Conservation (phyloP, 1,140 invertebrate species). For the Gryon sp. region DNA sequence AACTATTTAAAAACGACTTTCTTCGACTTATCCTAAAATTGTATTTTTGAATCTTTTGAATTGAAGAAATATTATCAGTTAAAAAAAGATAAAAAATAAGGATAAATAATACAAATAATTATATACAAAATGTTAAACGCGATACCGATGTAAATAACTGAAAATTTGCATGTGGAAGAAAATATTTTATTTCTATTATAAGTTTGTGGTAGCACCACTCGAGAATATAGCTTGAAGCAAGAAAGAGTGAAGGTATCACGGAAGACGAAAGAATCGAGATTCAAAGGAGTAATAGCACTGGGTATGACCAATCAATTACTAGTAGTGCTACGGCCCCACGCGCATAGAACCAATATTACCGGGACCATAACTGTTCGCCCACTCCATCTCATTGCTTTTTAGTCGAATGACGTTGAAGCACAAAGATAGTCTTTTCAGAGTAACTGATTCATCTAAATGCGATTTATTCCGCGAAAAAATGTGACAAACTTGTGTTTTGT, state of each 20-base stretch:
- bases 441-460: conserved; percentile 28
- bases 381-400: conserved; percentile 49
- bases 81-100: neutral
- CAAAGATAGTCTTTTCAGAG: conserved; percentile 64
- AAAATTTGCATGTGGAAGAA: conserved; percentile 17
- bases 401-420: conserved; percentile 66
- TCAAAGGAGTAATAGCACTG: conserved; percentile 70
- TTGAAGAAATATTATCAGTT: too few relatives aligned
- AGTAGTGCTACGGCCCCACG: conserved; percentile 72
- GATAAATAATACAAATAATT: too few relatives aligned
- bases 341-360: conserved; percentile 71
- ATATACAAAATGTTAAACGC: neutral
- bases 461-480: conserved; percentile 53
- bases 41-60: too few relatives aligned
- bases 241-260: conserved; percentile 58
- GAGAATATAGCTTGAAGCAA: conserved; percentile 37
- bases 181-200: conserved; percentile 46
- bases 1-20: too few relatives aligned
- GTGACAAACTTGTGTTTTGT: conserved; percentile 39
- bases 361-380: conserved; percentile 69
- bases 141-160: conserved; percentile 46
- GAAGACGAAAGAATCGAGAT: conserved; percentile 64
- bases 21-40: too few relatives aligned
- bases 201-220: conserved; percentile 43
- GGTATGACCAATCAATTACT: conserved; percentile 77